Base-by-base conservation (phyloP, 2,797 vertebrate genomes). In the Loriculus beryllinus region DNA sequence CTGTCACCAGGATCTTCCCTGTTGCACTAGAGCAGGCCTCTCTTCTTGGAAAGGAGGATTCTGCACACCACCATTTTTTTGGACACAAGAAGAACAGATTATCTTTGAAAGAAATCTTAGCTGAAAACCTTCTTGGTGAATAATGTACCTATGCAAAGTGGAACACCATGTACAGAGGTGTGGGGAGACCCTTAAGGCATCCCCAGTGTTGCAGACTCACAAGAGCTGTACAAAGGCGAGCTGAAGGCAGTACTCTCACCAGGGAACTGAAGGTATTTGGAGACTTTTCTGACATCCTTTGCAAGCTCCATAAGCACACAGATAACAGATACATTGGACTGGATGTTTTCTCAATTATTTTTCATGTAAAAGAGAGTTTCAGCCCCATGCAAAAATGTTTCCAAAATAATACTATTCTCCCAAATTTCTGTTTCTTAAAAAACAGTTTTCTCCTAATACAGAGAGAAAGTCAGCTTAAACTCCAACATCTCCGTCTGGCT, bases 141-240 rank as follows among this genome's bases (percentile, higher is more conserved):
- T 26, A 59, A 9, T 1, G 1, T 8, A n/a, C 12, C 25, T 20
- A 23, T 2, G 3, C 15, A 17, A 49, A 20, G 29, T 12, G 23
- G 39, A 62, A 28, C 3, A 9, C 45, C 47, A 33, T 15, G 12
- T 59, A 29, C 13, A 77, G 26, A 65, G 57, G 23, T 29, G 26
- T n/a, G 68, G 16, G 29, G 42, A 49, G 40, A 62, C 9, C 37
- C 40, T 67, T 52, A 43, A 56, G 35, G n/a, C 3, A 2, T 43
- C 31, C 17, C 35, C 31, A 42, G 40, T 14, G 40, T 37, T 4
- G 0, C 19, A 68, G 28, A 62, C 5, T 62, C 54, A 39, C 35
- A 18, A 26, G 42, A 56, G n/a, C 14, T 48, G 33, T 18, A 33
- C 0, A 1, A 62, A 9, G 40, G 47, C 1, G 0, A 68, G 31